Conservation (phyloP, 2,113 vertebrate genomes). For the Glareola pratincola region DNA sequence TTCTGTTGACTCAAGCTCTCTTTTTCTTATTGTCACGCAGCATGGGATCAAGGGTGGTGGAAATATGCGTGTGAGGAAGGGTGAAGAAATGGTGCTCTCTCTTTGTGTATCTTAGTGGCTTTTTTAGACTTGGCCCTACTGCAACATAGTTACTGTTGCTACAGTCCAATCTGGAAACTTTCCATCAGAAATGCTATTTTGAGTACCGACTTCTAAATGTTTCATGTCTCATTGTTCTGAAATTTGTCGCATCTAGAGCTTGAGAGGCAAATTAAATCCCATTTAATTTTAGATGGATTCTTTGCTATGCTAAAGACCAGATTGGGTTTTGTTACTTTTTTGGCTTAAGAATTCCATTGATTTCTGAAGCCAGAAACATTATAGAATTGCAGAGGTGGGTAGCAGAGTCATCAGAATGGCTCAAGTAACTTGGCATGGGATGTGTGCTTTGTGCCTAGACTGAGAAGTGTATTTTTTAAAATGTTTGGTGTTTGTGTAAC, state of each 20-base stretch:
- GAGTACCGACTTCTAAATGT: background rate
- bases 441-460: background rate
- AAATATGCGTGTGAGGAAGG: background rate
- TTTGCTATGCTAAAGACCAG: background rate
- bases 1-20: constrained; percentile 30
- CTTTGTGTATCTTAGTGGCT: constrained; percentile 17
- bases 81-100: background rate
- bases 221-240: constrained; percentile 1
- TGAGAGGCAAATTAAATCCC: background rate
- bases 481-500: background rate
- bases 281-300: constrained; percentile 12
- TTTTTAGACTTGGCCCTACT: constrained; percentile 32
- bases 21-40: background rate
- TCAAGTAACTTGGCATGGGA: background rate
- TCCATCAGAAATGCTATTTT: constrained; percentile 46
- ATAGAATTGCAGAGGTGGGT: background rate
- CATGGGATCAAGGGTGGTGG: background rate
- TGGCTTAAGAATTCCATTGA: background rate
- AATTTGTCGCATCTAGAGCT: constrained; percentile 16
- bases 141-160: constrained; percentile 43
- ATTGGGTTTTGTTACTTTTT: background rate
- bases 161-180: constrained; percentile 18
- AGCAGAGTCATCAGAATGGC: background rate
- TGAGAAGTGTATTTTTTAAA: rapidly evolving
- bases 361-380: background rate